A percentile compares a stretch with the other conserved stretches of the same genome.
These are phyloP conservation scores for Gallinago jamesoni DNA, from an alignment of 2,113 vertebrate species.

Conservation along the genomic window DNA sequence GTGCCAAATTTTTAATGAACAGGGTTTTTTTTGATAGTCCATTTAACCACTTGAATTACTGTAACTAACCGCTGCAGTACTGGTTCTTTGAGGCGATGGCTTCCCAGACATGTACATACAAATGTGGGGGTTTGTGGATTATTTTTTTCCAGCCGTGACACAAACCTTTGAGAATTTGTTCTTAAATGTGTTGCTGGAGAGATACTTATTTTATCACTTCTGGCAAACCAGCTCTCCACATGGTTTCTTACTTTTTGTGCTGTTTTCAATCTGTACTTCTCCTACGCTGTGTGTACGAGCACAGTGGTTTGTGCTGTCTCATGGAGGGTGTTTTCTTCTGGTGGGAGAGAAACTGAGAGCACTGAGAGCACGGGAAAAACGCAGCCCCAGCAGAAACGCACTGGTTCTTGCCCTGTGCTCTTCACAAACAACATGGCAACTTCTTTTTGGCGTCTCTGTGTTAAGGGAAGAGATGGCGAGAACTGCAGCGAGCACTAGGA, in stretches of 20 bases:
- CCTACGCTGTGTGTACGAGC: background rate
- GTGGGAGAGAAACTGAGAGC: background rate
- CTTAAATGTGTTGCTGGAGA: background rate
- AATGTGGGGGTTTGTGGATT: background rate
- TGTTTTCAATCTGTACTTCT: background rate
- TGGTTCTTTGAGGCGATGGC: background rate
- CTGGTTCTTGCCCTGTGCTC: background rate
- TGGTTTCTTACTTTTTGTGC: background rate
- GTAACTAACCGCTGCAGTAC: background rate
- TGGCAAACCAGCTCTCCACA: background rate
- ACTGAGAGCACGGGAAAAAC: background rate
- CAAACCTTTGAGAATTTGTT: background rate
- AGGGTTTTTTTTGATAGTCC: background rate
- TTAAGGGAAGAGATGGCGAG: background rate
- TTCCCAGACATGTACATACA: background rate
- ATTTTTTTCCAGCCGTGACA: background rate
- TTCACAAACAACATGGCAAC: background rate
- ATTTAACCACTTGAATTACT: background rate
- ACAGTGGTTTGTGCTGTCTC: background rate
- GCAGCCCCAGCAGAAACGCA: background rate
- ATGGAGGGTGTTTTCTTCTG: background rate
- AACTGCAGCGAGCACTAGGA: background rate
- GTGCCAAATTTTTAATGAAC: slow-evolving; percentile 1
- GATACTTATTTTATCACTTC: background rate
- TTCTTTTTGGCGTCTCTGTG: background rate